Conservation (phyloP, 2,797 vertebrate genomes). For the Diplodus sargus region DNA sequence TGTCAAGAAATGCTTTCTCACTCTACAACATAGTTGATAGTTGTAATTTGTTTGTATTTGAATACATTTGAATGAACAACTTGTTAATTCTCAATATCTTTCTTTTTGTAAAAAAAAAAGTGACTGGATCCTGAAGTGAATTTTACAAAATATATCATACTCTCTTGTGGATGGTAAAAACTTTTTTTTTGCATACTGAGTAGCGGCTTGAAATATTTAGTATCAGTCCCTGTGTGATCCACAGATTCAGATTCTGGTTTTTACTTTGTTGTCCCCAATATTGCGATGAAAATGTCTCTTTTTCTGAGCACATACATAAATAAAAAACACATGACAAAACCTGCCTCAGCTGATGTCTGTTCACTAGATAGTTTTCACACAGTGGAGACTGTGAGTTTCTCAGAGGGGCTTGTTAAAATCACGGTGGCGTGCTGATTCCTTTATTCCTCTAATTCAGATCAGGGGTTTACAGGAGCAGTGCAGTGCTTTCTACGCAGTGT, state of each 20-base stretch:
- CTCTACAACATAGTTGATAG: neutral
- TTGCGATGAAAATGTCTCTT: slow-evolving; percentile 2
- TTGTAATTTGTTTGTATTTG: neutral
- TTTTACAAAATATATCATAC: slow-evolving; percentile 6
- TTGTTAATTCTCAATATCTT: slow-evolving; percentile 5
- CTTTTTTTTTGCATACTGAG: neutral
- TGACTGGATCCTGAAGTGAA: neutral
- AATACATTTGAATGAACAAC: slow-evolving; percentile 5
- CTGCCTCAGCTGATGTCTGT: neutral
- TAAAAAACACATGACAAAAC: neutral
- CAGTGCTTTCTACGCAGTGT: neutral
- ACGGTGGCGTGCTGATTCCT: neutral
- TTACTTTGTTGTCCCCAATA: slow-evolving; percentile 20
- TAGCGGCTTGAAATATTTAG: slow-evolving; percentile 27
- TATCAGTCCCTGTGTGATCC: neutral
- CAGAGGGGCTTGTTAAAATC: neutral
- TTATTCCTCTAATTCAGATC: slow-evolving; percentile 10
- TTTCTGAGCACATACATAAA: slow-evolving; percentile 29
- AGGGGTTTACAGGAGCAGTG: neutral
- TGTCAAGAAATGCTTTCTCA: neutral
- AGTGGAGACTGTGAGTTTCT: neutral
- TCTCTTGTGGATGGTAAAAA: slow-evolving; percentile 12
- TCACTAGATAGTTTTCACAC: slow-evolving; percentile 8
- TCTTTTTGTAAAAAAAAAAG: neutral
- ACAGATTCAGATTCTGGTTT: slow-evolving; percentile 1